A percentile compares a stretch with the other conserved stretches of the same genome.
Conservation (phyloP, 2,113 vertebrate genomes). For the Melanotaenia duboulayi region DNA sequence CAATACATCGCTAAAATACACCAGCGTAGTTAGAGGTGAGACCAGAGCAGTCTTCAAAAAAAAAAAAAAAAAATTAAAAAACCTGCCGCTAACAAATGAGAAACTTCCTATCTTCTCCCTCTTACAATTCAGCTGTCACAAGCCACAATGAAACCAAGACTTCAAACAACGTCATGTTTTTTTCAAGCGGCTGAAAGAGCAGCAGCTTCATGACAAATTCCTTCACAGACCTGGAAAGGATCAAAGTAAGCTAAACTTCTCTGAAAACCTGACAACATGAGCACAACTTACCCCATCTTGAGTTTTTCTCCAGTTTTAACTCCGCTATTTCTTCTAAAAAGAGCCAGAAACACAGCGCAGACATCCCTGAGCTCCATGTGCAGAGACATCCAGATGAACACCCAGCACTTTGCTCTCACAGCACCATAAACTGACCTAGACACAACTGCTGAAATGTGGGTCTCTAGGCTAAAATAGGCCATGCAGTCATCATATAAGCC, state of each 20-base stretch:
- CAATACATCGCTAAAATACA: slow-evolving; percentile 33
- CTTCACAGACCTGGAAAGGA: slow-evolving; percentile 31
- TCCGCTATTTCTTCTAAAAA: slow-evolving; percentile 32
- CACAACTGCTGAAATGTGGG: slow-evolving; percentile 46
- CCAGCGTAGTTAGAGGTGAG: slow-evolving; percentile 24
- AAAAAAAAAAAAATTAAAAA: slow-evolving; percentile 1
- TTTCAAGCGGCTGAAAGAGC: slow-evolving; percentile 19
- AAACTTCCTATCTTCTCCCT: slow-evolving; percentile 19
- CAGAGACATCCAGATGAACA: slow-evolving; percentile 2
- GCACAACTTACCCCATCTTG: slow-evolving; percentile 66
- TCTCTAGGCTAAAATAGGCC: slow-evolving; percentile 72
- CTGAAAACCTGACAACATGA: neutral
- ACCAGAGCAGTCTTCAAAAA: neutral
- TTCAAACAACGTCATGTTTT: slow-evolving; percentile 29
- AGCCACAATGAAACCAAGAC: slow-evolving; percentile 14
- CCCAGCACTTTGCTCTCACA: slow-evolving; percentile 4
- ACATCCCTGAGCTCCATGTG: slow-evolving; percentile 64
- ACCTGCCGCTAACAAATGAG: slow-evolving; percentile 7
- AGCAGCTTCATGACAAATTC: slow-evolving; percentile 39
- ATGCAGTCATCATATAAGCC: slow-evolving; percentile 66
- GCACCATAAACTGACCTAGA: slow-evolving; percentile 42
- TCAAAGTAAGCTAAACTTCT: slow-evolving; percentile 33
- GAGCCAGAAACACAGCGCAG: slow-evolving; percentile 41
- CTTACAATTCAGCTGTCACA: slow-evolving; percentile 21
- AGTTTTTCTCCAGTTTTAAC: slow-evolving; percentile 38